Percentiles rank a stretch among this genome's conserved stretches.
Conservation (phyloP, 92 coral and sea anemone genomes). For the Nematostella vectensis region DNA sequence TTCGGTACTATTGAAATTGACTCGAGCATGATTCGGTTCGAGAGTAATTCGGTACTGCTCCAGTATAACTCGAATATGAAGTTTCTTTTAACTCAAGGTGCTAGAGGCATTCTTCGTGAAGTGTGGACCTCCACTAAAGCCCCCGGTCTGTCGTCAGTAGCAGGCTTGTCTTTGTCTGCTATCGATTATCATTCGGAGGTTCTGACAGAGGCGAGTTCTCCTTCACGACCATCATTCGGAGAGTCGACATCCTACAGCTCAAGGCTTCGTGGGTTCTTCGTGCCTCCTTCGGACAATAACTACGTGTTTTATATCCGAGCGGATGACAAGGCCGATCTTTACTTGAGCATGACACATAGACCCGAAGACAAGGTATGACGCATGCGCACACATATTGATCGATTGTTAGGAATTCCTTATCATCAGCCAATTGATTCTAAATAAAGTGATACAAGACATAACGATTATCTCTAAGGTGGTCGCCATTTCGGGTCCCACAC, state of each 20-base stretch:
- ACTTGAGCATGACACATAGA: conserved; percentile 37
- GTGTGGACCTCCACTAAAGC: conserved; percentile 56
- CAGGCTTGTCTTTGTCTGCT: conserved; percentile 35
- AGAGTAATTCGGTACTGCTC: too few species aligned
- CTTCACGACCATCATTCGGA: conserved; percentile 43
- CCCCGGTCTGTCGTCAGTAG: conserved; percentile 40
- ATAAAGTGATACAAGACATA: too few species aligned
- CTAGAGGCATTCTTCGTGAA: conserved; percentile 69
- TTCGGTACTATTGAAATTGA: too few species aligned
- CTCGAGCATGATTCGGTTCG: too few species aligned
- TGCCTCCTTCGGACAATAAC: conserved; percentile 71
- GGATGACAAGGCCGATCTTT: conserved; percentile 65
- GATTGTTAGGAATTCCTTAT: too few species aligned
- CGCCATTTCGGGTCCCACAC: too few species aligned
- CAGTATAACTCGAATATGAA: too few species aligned
- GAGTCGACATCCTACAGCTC: conserved; percentile 52
- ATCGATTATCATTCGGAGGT: conserved; percentile 50
- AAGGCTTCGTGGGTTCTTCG: conserved; percentile 64
- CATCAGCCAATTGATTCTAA: too few species aligned
- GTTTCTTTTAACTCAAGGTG: conserved; percentile 28
- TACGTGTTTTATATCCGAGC: conserved; percentile 64
- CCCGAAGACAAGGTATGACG: conserved; percentile 53
- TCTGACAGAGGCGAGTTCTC: conserved; percentile 43
- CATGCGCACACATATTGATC: too few species aligned
- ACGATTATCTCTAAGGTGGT: too few species aligned